Base-by-base conservation (phyloP, 2,113 vertebrate species). In the Heteronetta atricapilla region DNA sequence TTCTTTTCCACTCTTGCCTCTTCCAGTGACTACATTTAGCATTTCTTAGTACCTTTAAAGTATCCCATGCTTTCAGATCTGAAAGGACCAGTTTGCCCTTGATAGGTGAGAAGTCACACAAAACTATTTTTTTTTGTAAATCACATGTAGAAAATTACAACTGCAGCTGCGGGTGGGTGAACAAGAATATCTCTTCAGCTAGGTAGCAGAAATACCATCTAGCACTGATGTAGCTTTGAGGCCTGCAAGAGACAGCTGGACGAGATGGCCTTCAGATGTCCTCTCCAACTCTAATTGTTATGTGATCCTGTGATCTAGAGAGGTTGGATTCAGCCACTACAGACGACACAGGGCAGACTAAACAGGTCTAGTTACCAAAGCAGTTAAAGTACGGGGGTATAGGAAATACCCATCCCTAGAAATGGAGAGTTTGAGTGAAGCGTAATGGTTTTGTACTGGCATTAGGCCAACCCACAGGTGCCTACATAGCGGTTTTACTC, bases 11-110 rank as follows among this genome's bases (percentile, higher is more conserved):
- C 17, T 85, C 40, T 36, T 85, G 11, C 31, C 17, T 93, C 59
- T 95, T 90, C 58, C 53, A 84, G 19, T 42, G 53, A 79, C 77
- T 79, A 48, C 53, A 84, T 88, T 6, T 74, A 79, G 28, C 89
- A 58, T 92, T 68, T 93, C 31, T 85, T 73, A 28, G 34, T 46
- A 21, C 76, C 87, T 80, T 68, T 90, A 33, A 75, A 56, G 38
- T 58, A 60, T 44, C 53, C 29, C 6, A 18, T 13, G 21, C 46
- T 81, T 90, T 82, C 64, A 25, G 72, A 29, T 28, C 74, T 33
- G 11, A 86, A 63, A 53, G 18, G 36, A 44, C 11, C 63, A 18
- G 17, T 68, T 63, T 23, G 28, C 29, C 40, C 25, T 64, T 64
- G 33, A 8, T 53, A 55, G 68, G 38, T 28, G 16, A 74, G 23